Evolutionary conservation across 2,113 vertebrate species (phyloP).

Genomic region (Saccopteryx bilineata): DNA sequence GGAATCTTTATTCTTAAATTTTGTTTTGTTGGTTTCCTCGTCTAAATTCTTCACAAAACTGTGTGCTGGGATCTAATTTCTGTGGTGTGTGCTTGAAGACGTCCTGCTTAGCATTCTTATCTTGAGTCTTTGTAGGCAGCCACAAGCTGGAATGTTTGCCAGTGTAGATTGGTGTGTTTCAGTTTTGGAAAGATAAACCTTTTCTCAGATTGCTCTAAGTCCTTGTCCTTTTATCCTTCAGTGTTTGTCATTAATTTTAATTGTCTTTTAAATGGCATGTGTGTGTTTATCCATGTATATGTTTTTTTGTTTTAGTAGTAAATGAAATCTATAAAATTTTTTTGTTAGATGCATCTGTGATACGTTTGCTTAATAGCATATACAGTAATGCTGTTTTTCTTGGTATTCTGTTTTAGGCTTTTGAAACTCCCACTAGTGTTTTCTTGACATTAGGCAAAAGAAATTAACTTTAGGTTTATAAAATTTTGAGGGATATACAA

Average conservation of each 20-base stretch:
- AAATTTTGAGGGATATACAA: background rate
- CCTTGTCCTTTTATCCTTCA: too few species aligned
- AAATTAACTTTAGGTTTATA: background rate
- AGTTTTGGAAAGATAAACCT: background rate
- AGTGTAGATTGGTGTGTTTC: background rate
- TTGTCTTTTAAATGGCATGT: background rate
- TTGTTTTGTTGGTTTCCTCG: background rate
- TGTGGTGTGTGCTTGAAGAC: background rate
- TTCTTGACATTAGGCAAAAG: conserved; percentile 28
- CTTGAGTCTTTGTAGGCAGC: background rate
- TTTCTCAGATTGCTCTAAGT: background rate
- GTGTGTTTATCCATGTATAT: background rate
- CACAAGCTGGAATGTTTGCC: background rate
- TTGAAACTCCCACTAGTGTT: background rate
- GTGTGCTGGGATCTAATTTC: background rate
- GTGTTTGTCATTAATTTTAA: background rate
- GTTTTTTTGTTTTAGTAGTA: background rate
- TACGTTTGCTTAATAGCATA: conserved; percentile 17
- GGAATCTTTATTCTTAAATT: background rate
- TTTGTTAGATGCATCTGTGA: background rate
- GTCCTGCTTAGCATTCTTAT: background rate
- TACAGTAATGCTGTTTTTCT: background rate
- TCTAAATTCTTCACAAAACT: conserved; percentile 20
- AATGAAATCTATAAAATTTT: background rate
- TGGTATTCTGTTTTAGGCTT: conserved; percentile 24